A percentile compares a stretch with the other conserved stretches of the same genome.
phyloP scores from a whole-genome alignment of 2,888 invertebrate species.

The Drosophila suboccidentalis region DNA sequence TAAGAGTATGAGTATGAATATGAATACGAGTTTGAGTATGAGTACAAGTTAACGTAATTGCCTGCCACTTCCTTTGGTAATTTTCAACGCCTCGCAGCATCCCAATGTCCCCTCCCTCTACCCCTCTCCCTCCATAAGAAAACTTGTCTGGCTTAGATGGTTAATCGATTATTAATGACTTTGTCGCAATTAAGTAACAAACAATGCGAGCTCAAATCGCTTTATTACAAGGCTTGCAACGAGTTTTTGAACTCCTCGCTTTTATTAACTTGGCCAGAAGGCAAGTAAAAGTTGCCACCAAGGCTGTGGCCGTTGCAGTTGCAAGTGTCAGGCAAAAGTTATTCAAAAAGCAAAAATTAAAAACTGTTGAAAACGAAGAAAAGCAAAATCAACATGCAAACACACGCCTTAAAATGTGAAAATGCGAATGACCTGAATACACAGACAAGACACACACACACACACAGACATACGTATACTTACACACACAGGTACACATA shows the following conservation, averaged over 20 bases:
- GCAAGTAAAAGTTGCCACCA: conserved; percentile 70
- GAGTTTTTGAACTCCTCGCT: not conserved
- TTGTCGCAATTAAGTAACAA: conserved; percentile 76
- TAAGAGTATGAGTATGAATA: not conserved
- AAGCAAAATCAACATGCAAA: conserved; percentile 68
- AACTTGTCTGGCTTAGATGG: conserved; percentile 41
- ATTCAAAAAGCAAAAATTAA: conserved; percentile 29
- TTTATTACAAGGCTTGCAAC: conserved; percentile 45
- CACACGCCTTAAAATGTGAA: conserved; percentile 79
- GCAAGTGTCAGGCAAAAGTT: conserved; percentile 42
- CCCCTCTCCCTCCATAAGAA: not conserved
- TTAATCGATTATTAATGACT: conserved; percentile 84
- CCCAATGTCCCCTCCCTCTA: not conserved
- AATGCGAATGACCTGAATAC: conserved; percentile 83
- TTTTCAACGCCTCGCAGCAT: conserved; percentile 45
- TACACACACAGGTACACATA: conserved; percentile 23
- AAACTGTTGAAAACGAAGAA: conserved; percentile 15
- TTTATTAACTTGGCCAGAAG: conserved; percentile 43
- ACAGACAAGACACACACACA: conserved; percentile 41
- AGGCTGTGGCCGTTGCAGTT: conserved; percentile 28
- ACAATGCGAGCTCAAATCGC: conserved; percentile 62
- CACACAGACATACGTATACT: not conserved
- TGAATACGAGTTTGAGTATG: not conserved
- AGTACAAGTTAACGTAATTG: conserved; percentile 34
- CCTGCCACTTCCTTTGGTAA: conserved; percentile 43